Evolutionary conservation across 2,797 vertebrate species (phyloP).

Genomic region (Nannoperca obscura): DNA sequence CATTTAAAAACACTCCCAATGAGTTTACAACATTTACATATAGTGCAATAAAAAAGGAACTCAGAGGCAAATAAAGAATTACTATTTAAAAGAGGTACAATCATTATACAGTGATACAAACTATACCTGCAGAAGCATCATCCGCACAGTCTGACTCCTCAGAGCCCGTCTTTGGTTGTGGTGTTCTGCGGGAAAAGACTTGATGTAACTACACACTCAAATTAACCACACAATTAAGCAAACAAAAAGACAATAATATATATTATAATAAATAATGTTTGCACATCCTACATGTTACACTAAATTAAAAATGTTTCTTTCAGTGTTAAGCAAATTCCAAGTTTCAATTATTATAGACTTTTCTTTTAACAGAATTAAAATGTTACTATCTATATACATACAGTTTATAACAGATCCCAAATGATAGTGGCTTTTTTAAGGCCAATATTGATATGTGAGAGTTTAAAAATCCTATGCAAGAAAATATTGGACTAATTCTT

Average conservation of each 20-base stretch:
- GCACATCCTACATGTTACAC: not conserved
- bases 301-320: not conserved
- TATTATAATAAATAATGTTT: not conserved
- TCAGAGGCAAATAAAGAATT: not conserved
- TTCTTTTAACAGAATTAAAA: not conserved
- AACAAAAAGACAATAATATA: not conserved
- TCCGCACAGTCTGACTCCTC: conserved; percentile 50
- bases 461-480: not conserved
- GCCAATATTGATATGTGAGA: not conserved
- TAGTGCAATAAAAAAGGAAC: not conserved
- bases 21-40: not conserved
- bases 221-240: not conserved
- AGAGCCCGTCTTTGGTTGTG: conserved; percentile 24
- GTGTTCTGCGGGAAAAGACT: conserved; percentile 54
- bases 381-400: not conserved
- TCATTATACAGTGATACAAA: too few species aligned
- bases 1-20: not conserved
- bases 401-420: not conserved
- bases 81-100: not conserved
- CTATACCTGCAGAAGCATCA: conserved; percentile 62
- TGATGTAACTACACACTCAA: conserved; percentile 5
- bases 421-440: not conserved
- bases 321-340: not conserved
- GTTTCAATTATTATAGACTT: not conserved
- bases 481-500: not conserved